Evolutionary conservation across 53 echinoderm and acorn worm species (phyloP).

Genomic region (Zoroaster sp.): DNA sequence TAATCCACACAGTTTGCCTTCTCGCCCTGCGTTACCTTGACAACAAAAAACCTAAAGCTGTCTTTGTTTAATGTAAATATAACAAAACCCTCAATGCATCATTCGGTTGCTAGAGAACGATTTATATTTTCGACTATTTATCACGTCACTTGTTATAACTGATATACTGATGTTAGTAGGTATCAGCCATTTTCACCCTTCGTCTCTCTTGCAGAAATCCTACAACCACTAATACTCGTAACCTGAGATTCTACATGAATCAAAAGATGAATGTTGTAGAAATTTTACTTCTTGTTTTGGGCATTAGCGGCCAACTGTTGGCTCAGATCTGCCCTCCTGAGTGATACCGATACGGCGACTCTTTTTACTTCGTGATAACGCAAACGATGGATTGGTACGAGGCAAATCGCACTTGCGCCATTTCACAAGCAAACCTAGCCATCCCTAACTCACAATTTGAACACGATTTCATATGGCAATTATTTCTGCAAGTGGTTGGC

Average conservation of each 20-base stretch:
- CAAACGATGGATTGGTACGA: not conserved
- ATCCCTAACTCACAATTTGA: not conserved
- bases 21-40: no score
- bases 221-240: no score
- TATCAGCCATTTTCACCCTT: no score
- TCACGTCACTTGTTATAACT: not conserved
- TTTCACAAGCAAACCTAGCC: no score
- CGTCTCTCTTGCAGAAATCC: no score
- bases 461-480: not conserved
- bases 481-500: not conserved
- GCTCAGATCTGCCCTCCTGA: not conserved
- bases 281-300: not conserved
- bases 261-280: not conserved
- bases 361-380: not conserved
- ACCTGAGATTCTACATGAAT: not conserved
- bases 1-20: no score
- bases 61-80: no score
- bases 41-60: no score
- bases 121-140: not conserved
- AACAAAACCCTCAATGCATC: no score
- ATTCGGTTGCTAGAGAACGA: no score
- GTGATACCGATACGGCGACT: conserved; percentile 4
- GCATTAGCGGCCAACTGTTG: not conserved
- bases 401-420: not conserved
- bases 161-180: not conserved